Percentiles rank a stretch among this genome's conserved stretches.
phyloP scores from a whole-genome alignment of 2,888 invertebrate species.

The Drosophila mettleri region DNA sequence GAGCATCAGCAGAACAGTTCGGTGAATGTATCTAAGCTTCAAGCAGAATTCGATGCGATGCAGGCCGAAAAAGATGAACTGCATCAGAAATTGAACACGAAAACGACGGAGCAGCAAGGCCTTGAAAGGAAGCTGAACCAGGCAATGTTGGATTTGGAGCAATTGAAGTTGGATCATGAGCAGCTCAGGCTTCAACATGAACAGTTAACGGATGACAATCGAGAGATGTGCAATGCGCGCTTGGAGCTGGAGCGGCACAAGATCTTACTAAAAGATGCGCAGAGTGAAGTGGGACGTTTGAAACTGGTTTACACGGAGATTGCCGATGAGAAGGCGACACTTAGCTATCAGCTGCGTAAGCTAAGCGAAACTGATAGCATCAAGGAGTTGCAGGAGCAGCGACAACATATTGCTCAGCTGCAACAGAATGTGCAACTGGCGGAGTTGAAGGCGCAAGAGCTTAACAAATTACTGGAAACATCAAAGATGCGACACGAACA shows the following conservation, averaged over 20 bases:
- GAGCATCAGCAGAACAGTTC: constrained; percentile 47
- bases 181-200: constrained; percentile 75
- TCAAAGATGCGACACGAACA: constrained; percentile 85
- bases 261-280: constrained; percentile 86
- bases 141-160: constrained; percentile 86
- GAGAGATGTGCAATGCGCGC: constrained; percentile 61
- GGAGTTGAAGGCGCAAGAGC: constrained; percentile 82
- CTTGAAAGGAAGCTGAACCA: constrained; percentile 86
- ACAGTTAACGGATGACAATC: constrained; percentile 73
- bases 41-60: constrained; percentile 73
- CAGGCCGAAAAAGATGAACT: constrained; percentile 83
- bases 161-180: constrained; percentile 78
- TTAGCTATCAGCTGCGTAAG: constrained; percentile 87
- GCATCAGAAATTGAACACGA: constrained; percentile 66
- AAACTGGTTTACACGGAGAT: constrained; percentile 87
- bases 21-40: constrained; percentile 39
- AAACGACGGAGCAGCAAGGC: constrained; percentile 83
- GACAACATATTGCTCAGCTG: constrained; percentile 86
- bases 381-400: constrained; percentile 86
- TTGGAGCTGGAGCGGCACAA: constrained; percentile 86
- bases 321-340: constrained; percentile 87
- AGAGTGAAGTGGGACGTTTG: constrained; percentile 86
- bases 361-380: constrained; percentile 86
- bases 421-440: constrained; percentile 84
- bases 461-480: constrained; percentile 86